These are phyloP conservation scores for Microtus richardsoni DNA, from an alignment of 2,113 vertebrate species.

Conservation along the genomic window DNA sequence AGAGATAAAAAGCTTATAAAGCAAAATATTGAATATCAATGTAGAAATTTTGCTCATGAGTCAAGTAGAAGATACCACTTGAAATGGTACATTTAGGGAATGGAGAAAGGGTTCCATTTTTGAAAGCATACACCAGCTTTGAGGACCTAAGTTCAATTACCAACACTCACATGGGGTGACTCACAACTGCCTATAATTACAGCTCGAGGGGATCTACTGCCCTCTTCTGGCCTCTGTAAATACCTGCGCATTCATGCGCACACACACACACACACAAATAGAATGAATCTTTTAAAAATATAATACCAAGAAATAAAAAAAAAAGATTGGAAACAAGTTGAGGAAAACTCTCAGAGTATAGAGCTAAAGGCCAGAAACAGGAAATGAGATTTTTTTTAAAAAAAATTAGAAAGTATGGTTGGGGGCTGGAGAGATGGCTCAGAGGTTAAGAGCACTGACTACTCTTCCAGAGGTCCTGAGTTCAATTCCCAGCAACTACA, in stretches of 20 bases:
- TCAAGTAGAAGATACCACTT: not conserved
- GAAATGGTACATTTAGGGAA: not conserved
- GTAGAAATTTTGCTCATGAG: conserved; percentile 19
- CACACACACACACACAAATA: not conserved
- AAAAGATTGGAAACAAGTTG: conserved; percentile 9
- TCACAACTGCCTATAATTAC: not conserved
- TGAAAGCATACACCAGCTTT: not conserved
- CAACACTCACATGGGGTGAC: not conserved
- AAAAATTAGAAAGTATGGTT: too few relatives aligned
- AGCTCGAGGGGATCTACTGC: not conserved
- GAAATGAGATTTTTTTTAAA: not conserved
- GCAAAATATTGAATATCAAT: conserved; percentile 11
- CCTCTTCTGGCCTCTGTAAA: not conserved
- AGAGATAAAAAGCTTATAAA: not conserved
- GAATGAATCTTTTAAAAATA: not conserved
- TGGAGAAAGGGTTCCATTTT: not conserved
- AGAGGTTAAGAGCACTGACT: too few relatives aligned
- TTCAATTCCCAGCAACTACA: too few relatives aligned
- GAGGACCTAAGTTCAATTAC: not conserved
- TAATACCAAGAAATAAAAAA: not conserved
- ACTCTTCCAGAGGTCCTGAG: too few relatives aligned
- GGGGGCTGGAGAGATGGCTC: too few relatives aligned
- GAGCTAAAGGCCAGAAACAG: not conserved
- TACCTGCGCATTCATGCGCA: not conserved
- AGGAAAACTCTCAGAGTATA: conserved; percentile 25